Conservation (phyloP, 2,888 invertebrate genomes). For the Agriopis aurantiaria region DNA sequence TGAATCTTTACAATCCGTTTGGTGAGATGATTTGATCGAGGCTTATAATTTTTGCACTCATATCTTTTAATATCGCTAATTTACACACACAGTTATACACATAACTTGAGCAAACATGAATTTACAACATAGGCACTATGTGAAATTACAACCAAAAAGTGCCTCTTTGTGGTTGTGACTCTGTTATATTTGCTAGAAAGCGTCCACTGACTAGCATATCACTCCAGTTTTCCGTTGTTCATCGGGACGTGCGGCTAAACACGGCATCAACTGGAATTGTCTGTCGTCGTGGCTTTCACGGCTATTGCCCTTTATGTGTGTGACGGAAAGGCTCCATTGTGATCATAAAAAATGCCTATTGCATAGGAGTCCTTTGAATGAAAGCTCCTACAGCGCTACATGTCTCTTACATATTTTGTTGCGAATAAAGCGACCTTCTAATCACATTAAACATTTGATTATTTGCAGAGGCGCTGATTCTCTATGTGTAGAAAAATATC, state of each 20-base stretch:
- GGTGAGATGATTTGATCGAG: background rate
- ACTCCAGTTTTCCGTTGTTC: constrained; percentile 42
- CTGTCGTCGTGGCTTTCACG: constrained; percentile 47
- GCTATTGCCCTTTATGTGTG: constrained; percentile 50
- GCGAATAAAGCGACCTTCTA: background rate
- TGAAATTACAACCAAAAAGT: background rate
- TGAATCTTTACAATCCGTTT: constrained; percentile 18
- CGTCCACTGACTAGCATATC: constrained; percentile 5
- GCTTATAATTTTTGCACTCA: background rate
- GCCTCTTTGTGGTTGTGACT: too few relatives aligned
- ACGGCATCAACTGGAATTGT: constrained; percentile 49
- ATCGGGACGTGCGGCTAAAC: constrained; percentile 33
- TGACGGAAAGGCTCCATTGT: constrained; percentile 40
- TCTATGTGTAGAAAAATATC: too few relatives aligned
- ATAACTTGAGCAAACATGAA: background rate
- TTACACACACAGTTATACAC: background rate
- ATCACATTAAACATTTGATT: background rate
- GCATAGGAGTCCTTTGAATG: constrained; percentile 29
- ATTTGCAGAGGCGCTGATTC: too few relatives aligned
- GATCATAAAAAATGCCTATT: constrained; percentile 36
- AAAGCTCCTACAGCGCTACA: constrained; percentile 9
- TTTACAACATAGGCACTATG: background rate
- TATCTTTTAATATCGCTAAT: background rate
- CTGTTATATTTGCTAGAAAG: constrained; percentile 8
- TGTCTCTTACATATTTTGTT: constrained; percentile 2